A percentile compares a stretch with the other conserved stretches of the same genome.
phyloP scores from a whole-genome alignment of 2,113 vertebrate genomes.

The Vulpes vulpes region DNA sequence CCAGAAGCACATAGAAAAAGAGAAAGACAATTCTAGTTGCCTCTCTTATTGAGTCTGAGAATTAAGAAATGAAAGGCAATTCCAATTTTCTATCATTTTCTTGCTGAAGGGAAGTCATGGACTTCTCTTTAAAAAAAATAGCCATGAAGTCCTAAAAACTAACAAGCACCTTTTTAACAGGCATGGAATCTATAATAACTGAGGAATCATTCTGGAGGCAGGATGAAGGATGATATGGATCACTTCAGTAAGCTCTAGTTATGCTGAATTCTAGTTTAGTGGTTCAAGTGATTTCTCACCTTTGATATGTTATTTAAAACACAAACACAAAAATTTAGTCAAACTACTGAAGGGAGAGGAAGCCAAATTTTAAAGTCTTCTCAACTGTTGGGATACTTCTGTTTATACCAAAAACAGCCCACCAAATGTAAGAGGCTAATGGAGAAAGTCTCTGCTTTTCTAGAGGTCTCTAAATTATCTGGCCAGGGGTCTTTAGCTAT shows the following conservation, averaged over 20 bases:
- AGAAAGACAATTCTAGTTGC: not conserved
- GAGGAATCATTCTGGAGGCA: not conserved
- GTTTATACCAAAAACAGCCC: not conserved
- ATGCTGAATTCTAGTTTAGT: not conserved
- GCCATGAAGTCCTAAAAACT: not conserved
- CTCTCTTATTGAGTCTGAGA: slow-evolving; percentile 13
- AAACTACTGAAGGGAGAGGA: not conserved
- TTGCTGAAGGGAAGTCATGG: not conserved
- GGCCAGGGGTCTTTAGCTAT: slow-evolving; percentile 50
- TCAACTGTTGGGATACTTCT: not conserved
- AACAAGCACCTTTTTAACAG: not conserved
- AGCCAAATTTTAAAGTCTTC: not conserved
- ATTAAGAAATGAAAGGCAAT: slow-evolving; percentile 24
- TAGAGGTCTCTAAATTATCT: not conserved
- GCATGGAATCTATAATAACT: not conserved
- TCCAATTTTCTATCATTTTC: not conserved
- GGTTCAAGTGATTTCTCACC: slow-evolving; percentile 17
- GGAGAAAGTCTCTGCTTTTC: slow-evolving; percentile 40
- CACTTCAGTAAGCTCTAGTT: not conserved
- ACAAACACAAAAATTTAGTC: not conserved
- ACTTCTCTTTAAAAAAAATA: not conserved
- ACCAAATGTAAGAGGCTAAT: slow-evolving; percentile 42
- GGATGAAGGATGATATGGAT: not conserved
- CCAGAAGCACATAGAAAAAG: not conserved
- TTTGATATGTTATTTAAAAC: slow-evolving; percentile 5